Conservation (phyloP, 2,113 vertebrate genomes). For the Psilopsiagon aymara region DNA sequence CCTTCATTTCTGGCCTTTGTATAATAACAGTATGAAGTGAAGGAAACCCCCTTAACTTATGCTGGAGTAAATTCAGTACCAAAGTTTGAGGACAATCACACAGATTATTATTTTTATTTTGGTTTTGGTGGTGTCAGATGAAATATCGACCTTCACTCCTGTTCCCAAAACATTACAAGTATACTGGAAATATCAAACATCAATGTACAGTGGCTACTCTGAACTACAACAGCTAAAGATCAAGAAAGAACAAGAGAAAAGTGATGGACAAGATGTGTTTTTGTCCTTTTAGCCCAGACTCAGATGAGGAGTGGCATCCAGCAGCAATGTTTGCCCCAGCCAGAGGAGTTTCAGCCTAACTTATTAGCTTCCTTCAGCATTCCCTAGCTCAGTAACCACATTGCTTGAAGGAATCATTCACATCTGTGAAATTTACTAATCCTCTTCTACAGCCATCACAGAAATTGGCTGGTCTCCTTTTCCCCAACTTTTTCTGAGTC, state of each 20-base stretch:
- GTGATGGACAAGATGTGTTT: background rate
- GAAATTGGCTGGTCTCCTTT: slow-evolving; percentile 16
- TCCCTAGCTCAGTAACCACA: background rate
- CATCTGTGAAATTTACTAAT: slow-evolving; percentile 32
- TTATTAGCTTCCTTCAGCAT: background rate
- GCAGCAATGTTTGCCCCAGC: background rate
- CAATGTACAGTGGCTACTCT: background rate
- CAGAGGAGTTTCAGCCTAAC: background rate
- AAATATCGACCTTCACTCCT: background rate
- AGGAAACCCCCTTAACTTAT: background rate
- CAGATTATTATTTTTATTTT: too few relatives aligned
- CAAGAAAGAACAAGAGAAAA: background rate
- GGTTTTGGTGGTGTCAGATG: background rate
- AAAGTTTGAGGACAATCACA: background rate
- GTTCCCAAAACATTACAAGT: background rate
- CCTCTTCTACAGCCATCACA: slow-evolving; percentile 6
- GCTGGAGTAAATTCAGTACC: background rate
- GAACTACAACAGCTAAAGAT: background rate
- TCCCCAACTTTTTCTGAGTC: slow-evolving; percentile 18
- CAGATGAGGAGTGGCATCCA: background rate
- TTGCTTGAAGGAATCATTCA: slow-evolving; percentile 45
- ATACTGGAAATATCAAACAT: background rate
- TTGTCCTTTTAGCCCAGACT: background rate
- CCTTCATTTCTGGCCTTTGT: background rate
- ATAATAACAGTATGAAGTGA: background rate